phyloP scores from a whole-genome alignment of 2,888 invertebrate species.

The Conus canariensis region DNA sequence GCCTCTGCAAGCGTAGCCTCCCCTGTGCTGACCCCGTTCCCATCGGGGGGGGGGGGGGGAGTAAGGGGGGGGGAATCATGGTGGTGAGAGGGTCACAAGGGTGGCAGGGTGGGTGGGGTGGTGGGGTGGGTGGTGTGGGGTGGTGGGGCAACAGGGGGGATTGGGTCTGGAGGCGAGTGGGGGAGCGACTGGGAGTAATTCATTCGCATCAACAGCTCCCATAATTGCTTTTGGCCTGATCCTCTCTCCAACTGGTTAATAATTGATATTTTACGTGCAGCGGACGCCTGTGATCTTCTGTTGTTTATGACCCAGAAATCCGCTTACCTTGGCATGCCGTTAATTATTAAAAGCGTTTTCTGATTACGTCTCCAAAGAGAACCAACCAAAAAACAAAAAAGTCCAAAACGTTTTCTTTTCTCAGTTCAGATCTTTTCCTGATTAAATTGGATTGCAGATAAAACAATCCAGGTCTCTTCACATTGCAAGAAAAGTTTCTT shows the following conservation, averaged over 20 bases:
- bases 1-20: no score
- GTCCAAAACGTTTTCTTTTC: no score
- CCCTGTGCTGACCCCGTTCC: no score
- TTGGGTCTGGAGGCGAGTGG: neutral
- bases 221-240: constrained; percentile 3
- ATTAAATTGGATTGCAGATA: no score
- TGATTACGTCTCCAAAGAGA: neutral
- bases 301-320: neutral
- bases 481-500: no score
- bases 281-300: neutral
- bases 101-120: neutral
- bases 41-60: no score
- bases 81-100: neutral
- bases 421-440: no score
- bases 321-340: neutral
- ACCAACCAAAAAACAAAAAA: no score
- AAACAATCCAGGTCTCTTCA: no score
- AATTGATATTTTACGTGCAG: constrained; percentile 1
- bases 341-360: neutral
- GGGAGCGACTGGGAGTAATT: neutral
- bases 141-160: neutral
- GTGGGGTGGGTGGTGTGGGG: neutral
- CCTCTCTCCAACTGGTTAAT: neutral
- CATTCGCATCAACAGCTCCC: constrained; percentile 14
- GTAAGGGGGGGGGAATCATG: neutral